Conservation (phyloP, 92 coral and sea anemone species). For the Anthopleura xanthogrammica region DNA sequence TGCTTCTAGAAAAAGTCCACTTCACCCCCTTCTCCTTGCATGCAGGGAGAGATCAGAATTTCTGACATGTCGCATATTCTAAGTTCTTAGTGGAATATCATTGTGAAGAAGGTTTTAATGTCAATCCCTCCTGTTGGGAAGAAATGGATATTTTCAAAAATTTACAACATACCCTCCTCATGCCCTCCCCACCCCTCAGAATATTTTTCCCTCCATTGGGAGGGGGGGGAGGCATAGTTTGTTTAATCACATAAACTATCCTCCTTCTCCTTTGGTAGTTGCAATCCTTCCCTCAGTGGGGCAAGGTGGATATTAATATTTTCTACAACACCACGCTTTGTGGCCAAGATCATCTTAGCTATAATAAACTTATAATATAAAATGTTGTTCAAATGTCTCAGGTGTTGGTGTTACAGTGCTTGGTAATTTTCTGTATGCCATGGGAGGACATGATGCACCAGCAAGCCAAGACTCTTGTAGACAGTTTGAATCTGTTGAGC, state of each 20-base stretch:
- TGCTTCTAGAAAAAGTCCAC: too few species aligned
- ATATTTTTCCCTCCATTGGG: background rate
- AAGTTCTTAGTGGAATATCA: too few species aligned
- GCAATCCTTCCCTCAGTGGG: too few species aligned
- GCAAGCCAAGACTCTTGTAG: slow-evolving; percentile 96
- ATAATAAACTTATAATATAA: background rate
- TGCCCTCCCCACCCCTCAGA: background rate
- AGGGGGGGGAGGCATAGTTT: too few species aligned
- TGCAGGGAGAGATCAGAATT: background rate
- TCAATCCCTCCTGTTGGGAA: too few species aligned
- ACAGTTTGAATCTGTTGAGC: slow-evolving; percentile 97
- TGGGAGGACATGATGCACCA: slow-evolving; percentile 99
- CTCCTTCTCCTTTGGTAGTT: background rate
- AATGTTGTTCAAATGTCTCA: slow-evolving; percentile 8
- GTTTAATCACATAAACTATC: background rate
- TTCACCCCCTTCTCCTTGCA: too few species aligned
- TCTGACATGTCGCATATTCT: too few species aligned
- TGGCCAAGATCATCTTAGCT: background rate
- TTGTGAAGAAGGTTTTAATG: too few species aligned
- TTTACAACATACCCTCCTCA: too few species aligned
- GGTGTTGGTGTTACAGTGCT: slow-evolving; percentile 97
- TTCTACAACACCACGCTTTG: too few species aligned
- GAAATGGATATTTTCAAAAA: too few species aligned
- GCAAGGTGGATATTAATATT: too few species aligned
- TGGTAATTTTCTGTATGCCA: slow-evolving; percentile 92